phyloP scores from a whole-genome alignment of 1,140 invertebrate species.

The Drosophila quadrilineata region DNA sequence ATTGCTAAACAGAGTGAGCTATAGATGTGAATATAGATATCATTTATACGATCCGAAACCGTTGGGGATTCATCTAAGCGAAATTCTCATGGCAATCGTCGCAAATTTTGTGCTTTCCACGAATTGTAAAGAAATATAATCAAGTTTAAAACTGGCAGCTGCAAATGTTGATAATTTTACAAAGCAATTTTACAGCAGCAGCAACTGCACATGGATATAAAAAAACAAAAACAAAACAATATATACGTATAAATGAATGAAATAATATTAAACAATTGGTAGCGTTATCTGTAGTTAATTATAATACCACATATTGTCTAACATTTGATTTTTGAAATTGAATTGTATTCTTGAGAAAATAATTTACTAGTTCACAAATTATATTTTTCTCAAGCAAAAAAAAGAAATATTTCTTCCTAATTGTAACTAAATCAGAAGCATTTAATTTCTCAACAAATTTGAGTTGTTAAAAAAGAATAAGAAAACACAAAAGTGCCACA shows the following conservation, averaged over 20 bases:
- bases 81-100: constrained; percentile 15
- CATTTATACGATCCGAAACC: constrained; percentile 7
- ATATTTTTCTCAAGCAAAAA: too few species aligned
- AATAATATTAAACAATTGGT: constrained; percentile 7
- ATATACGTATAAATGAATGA: constrained; percentile 11
- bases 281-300: constrained; percentile 29
- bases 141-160: constrained; percentile 7
- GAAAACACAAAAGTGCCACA: constrained; percentile 53
- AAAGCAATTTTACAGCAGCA: constrained; percentile 15
- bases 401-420: too few species aligned
- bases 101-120: constrained; percentile 33
- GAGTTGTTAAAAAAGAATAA: too few species aligned
- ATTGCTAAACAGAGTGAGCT: constrained; percentile 29
- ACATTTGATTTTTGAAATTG: constrained; percentile 8
- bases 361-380: too few species aligned
- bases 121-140: constrained; percentile 1
- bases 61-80: constrained; percentile 15
- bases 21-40: constrained; percentile 48
- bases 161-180: constrained; percentile 32
- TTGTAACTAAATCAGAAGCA: constrained; percentile 47
- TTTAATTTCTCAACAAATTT: constrained; percentile 56
- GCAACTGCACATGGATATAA: constrained; percentile 19
- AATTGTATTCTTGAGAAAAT: background rate
- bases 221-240: too few species aligned
- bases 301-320: too few species aligned